Evolutionary conservation across 2,797 vertebrate genomes (phyloP), one percentile per base, ranked within the genome.

Genomic region (Manis javanica): DNA sequence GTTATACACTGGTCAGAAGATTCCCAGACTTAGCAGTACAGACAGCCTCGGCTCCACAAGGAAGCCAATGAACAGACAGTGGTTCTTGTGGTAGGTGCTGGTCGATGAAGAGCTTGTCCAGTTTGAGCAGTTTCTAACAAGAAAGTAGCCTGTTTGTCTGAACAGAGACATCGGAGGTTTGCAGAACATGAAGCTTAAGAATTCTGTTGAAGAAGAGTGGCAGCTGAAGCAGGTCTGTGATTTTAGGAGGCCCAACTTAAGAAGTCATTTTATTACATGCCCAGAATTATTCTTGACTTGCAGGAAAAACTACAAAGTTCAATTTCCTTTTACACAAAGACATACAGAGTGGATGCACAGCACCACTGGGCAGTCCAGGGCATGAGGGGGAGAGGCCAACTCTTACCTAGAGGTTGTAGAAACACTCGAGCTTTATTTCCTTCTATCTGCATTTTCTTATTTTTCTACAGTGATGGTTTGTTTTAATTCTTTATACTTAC

Each of bases 371-470:
- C 29, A 8, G 26, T 14, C 46, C 49, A 10, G 37, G 46, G 39
- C 66, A 12, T 0, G 7, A 68, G n/a, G 39, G 53, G 37, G 1
- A 39, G 59, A 51, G 34, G 18, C 42, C 53, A 46, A 11, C 46
- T 31, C 13, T 6, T 7, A 34, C 26, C 77, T 16, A 53, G 12
- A 29, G 13, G 63, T 26, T 55, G 5, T 55, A 9, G 31, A 87
- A 69, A 69, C 24, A 51, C 19, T 51, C 19, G 1, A 34, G 24
- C 63, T 87, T 86, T 37, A 42, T 53, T 79, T 72, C 64, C 79
- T 72, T 93, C 37, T n/a, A n/a, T n/a, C 53, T 71, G 53, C 34
- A 53, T 69, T 74, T 77, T 78, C 69, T 88, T 90, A 51, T 16
- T 64, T 42, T 57, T 51, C 82, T 71, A 72, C 16, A 29, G 19